Conservation (phyloP, 1,140 invertebrate species). For the Camponotus pennsylvanicus region DNA sequence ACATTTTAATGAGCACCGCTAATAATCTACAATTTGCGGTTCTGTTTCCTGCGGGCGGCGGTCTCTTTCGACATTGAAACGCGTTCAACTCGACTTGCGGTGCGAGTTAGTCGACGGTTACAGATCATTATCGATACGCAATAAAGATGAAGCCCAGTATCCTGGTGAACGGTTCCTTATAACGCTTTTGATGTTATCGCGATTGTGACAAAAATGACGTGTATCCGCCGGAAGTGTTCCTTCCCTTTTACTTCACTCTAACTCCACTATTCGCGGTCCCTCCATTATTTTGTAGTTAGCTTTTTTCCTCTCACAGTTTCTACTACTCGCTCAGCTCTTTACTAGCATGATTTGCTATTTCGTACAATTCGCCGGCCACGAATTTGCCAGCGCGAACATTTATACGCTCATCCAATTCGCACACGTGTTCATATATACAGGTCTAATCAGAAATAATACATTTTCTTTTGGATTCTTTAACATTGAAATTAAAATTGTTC, state of each 20-base stretch:
- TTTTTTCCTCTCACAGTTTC: constrained; percentile 71
- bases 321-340: constrained; percentile 62
- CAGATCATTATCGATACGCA: constrained; percentile 55
- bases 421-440: background rate
- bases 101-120: constrained; percentile 41
- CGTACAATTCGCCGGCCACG: constrained; percentile 18
- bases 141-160: constrained; percentile 43
- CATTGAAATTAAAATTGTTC: background rate
- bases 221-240: constrained; percentile 84
- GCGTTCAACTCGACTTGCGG: background rate
- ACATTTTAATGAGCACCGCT: background rate
- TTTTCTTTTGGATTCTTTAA: background rate
- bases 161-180: constrained; percentile 65
- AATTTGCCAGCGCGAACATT: constrained; percentile 24
- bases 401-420: constrained; percentile 42
- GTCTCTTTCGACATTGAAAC: constrained; percentile 24
- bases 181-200: constrained; percentile 79
- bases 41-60: background rate
- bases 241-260: constrained; percentile 27
- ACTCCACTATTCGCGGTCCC: constrained; percentile 42
- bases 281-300: constrained; percentile 80
- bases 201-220: constrained; percentile 86
- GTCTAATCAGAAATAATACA: constrained; percentile 7
- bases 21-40: constrained; percentile 29
- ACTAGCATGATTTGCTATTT: constrained; percentile 80